Base-by-base conservation (phyloP, 1,140 invertebrate species). In the Drosophila pallidifrons region DNA sequence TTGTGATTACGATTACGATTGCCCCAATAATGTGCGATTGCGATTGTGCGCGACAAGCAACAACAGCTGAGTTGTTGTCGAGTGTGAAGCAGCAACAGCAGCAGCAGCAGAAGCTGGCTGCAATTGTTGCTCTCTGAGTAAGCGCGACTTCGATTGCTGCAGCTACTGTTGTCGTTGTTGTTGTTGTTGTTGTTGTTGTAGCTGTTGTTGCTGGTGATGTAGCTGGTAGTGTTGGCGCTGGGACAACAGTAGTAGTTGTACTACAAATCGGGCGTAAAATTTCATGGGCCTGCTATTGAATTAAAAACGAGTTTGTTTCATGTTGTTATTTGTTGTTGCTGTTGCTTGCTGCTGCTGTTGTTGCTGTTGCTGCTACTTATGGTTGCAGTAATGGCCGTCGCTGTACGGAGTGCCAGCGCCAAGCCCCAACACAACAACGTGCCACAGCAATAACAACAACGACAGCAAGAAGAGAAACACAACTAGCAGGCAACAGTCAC, bases 281-380 rank as follows among this genome's bases (percentile, higher is more conserved):
- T 91, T 91, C 89, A 91, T 79, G 89, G 89, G 89, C 89, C 82
- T 89, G 89, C 79, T 91, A 91, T 91, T 91, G 89, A 91, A 91
- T 91, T 89, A 79, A 86, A 91, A 91, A 91, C 89, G 72, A 70
- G 89, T 91, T 91, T 91, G 59, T 76, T 71, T 67, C 67, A 54
- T 58, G 65, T 81, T 69, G 68, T 65, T 70, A 51, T 70, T 67
- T 59, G 15, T n/a, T 78, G 30, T 65, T 82, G 52, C 13, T 78
- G 59, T 52, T 80, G 46, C 16, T 69, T n/a, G 49, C 47, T 54
- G 57, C 47, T 47, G 51, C 7, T 57, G 41, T 13, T 47, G 16
- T 4, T 52, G 16, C 57, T 72, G 58, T 68, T 72, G 70, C 52
- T 75, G 75, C 79, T 80, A 60, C 69, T 81, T 85, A 61, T 75